These are phyloP conservation scores for Oostethus manadensis DNA, from an alignment of 2,113 vertebrate genomes.

Conservation along the genomic window DNA sequence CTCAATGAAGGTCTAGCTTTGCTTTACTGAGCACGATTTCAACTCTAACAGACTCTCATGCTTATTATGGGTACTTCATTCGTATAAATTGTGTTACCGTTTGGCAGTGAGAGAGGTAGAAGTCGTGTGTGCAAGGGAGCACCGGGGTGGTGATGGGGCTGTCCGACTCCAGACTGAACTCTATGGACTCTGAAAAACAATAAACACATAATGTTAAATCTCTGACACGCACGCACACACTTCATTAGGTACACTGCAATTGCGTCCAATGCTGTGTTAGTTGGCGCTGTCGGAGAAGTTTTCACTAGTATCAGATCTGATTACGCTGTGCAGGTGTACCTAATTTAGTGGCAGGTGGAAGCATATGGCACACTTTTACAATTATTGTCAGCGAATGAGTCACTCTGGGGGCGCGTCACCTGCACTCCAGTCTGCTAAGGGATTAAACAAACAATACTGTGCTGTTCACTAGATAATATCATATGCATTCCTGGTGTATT, in stretches of 20 bases:
- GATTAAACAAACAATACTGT: conserved; percentile 7
- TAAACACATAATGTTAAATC: conserved; percentile 4
- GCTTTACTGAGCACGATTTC: too few species aligned
- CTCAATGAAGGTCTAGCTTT: too few species aligned
- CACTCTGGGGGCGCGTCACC: conserved; percentile 38
- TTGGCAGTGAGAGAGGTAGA: conserved; percentile 78
- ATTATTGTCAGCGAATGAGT: conserved; percentile 37
- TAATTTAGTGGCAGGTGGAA: not conserved
- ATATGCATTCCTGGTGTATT: not conserved
- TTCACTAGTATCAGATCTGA: too few species aligned
- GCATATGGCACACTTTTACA: conserved; percentile 14
- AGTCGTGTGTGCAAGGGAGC: conserved; percentile 78
- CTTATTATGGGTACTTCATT: not conserved
- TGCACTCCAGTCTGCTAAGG: conserved; percentile 4
- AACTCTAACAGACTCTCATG: not conserved
- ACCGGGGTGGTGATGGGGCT: conserved; percentile 77
- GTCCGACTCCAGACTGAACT: conserved; percentile 81
- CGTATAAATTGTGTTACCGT: conserved; percentile 67
- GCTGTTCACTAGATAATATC: conserved; percentile 1
- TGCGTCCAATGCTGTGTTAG: not conserved
- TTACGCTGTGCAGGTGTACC: not conserved
- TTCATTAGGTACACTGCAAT: not conserved
- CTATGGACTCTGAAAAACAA: conserved; percentile 72
- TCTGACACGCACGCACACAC: not conserved
- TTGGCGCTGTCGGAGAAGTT: too few species aligned